Evolutionary conservation across 2,888 invertebrate genomes (phyloP).

Genomic region (Torymus aiolomorphi): DNA sequence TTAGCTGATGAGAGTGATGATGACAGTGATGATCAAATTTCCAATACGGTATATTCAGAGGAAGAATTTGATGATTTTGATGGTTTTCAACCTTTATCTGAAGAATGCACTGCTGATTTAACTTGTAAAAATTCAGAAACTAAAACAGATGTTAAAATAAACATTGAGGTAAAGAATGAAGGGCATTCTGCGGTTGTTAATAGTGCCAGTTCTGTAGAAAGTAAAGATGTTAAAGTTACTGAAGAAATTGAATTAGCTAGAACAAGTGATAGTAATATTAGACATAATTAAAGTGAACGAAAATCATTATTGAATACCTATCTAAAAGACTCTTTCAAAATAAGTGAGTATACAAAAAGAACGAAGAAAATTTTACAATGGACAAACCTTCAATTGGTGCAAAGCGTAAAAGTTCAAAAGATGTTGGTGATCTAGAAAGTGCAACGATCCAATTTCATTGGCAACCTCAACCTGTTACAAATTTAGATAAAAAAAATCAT

Average conservation of each 20-base stretch:
- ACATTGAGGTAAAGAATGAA: background rate
- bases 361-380: constrained; percentile 21
- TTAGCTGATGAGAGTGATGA: constrained; percentile 66
- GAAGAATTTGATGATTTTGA: constrained; percentile 64
- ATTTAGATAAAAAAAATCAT: constrained; percentile 45
- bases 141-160: constrained; percentile 26
- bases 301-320: constrained; percentile 37
- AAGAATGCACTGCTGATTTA: constrained; percentile 18
- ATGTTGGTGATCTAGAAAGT: constrained; percentile 11
- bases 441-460: constrained; percentile 24
- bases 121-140: constrained; percentile 46
- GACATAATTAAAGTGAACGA: constrained; percentile 10
- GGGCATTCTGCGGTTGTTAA: background rate
- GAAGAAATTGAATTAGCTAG: background rate
- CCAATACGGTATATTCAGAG: constrained; percentile 57
- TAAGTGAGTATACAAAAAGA: constrained; percentile 20
- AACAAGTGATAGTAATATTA: constrained; percentile 14
- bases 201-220: background rate
- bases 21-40: constrained; percentile 62
- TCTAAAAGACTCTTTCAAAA: constrained; percentile 44
- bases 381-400: constrained; percentile 30
- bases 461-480: constrained; percentile 21
- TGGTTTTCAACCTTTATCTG: constrained; percentile 57
- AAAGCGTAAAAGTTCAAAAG: constrained; percentile 34
- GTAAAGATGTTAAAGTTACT: background rate